phyloP scores from a whole-genome alignment of 2,113 vertebrate species.

The Myanophis thanlyinensis region DNA sequence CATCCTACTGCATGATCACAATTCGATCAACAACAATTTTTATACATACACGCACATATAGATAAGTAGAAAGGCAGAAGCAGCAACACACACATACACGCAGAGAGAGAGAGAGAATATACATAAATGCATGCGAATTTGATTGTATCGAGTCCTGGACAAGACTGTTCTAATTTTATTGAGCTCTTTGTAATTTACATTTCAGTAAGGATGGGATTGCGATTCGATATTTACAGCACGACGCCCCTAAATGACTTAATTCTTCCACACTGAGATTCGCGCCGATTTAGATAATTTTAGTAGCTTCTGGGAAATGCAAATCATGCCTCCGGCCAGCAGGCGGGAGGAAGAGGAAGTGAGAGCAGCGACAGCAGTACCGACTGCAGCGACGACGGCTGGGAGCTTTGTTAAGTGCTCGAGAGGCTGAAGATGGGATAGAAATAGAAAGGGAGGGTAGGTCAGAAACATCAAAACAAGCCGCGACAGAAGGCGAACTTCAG shows the following conservation, averaged over 20 bases:
- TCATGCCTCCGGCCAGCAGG: slow-evolving; percentile 65
- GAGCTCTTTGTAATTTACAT: not conserved
- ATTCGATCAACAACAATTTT: not conserved
- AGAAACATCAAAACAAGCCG: not conserved
- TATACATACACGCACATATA: not conserved
- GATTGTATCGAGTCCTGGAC: not conserved
- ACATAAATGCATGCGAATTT: not conserved
- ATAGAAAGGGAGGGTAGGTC: slow-evolving; percentile 3
- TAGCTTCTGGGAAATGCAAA: slow-evolving; percentile 54
- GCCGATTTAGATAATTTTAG: not conserved
- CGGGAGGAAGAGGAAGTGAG: slow-evolving; percentile 75
- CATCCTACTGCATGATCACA: not conserved
- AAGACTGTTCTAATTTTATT: not conserved
- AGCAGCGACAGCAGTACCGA: slow-evolving; percentile 51
- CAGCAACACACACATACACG: not conserved
- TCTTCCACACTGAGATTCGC: not conserved
- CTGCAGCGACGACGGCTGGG: slow-evolving; percentile 24
- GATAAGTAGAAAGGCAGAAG: not conserved
- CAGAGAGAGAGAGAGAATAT: not conserved
- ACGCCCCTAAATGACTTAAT: not conserved
- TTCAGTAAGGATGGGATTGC: not conserved
- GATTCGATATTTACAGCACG: not conserved
- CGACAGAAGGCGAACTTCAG: not conserved
- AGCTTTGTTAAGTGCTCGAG: not conserved
- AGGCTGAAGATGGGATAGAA: slow-evolving; percentile 55